phyloP scores from a whole-genome alignment of 2,113 vertebrate genomes.

The Entosphenus tridentatus region DNA sequence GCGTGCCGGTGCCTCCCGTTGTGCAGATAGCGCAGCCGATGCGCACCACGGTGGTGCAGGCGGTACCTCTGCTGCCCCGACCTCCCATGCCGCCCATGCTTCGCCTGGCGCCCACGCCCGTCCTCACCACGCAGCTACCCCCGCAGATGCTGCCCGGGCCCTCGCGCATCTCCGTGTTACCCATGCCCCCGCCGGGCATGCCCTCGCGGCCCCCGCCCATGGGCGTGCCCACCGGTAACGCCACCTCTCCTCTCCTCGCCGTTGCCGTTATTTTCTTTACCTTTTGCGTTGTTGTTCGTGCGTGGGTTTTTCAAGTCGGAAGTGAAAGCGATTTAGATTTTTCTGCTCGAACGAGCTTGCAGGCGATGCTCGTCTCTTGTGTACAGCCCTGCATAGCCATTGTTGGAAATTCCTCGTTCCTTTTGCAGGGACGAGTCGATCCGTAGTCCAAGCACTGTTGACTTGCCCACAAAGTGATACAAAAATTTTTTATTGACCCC shows the following conservation, averaged over 20 bases:
- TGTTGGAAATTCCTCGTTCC: no score
- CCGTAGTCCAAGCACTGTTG: no score
- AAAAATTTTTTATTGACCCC: no score
- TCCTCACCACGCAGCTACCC: slow-evolving; percentile 54
- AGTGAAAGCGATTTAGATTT: neutral
- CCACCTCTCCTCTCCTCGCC: neutral
- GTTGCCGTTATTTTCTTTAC: neutral
- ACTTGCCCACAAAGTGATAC: no score
- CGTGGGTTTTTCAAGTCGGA: neutral
- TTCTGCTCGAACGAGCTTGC: no score
- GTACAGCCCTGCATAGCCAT: no score
- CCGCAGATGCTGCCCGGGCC: slow-evolving; percentile 58
- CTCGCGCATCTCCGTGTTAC: slow-evolving; percentile 62
- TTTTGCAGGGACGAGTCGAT: no score
- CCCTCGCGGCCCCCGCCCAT: slow-evolving; percentile 71
- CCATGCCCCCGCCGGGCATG: slow-evolving; percentile 84
- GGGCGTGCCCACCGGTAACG: slow-evolving; percentile 64
- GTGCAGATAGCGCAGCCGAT: slow-evolving; percentile 26
- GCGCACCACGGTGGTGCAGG: slow-evolving; percentile 63
- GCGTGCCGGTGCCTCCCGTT: no score
- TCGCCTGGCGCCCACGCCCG: slow-evolving; percentile 51
- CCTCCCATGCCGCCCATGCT: slow-evolving; percentile 65
- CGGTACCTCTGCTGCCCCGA: slow-evolving; percentile 62
- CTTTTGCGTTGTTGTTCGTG: slow-evolving; percentile 2
- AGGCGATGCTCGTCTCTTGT: no score